These are phyloP conservation scores for Platypus cylindrus DNA, from an alignment of 2,888 invertebrate species.

Conservation along the genomic window DNA sequence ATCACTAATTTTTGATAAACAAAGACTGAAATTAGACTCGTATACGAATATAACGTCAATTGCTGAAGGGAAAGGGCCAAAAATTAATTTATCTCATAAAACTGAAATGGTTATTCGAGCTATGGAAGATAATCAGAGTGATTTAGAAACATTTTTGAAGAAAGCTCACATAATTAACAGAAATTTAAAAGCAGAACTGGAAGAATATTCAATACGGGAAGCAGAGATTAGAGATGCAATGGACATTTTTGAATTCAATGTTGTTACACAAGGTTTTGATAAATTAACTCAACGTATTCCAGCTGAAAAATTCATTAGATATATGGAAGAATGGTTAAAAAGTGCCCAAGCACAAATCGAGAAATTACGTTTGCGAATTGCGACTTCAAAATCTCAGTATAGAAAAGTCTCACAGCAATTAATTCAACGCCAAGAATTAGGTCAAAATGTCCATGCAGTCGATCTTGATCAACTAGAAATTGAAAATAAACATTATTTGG, in stretches of 20 bases:
- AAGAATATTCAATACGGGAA: constrained; percentile 43
- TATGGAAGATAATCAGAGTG: constrained; percentile 20
- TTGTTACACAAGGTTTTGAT: constrained; percentile 34
- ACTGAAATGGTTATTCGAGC: constrained; percentile 23
- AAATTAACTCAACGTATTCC: constrained; percentile 48
- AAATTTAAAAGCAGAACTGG: constrained; percentile 20
- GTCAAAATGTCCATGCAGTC: constrained; percentile 44
- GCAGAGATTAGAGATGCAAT: constrained; percentile 39
- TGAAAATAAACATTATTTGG: constrained; percentile 41
- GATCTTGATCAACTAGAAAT: constrained; percentile 53
- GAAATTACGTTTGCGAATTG: constrained; percentile 44
- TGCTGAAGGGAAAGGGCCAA: constrained; percentile 19
- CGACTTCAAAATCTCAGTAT: constrained; percentile 42
- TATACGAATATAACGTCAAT: constrained; percentile 14
- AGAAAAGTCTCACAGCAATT: constrained; percentile 43
- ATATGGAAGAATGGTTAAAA: constrained; percentile 49
- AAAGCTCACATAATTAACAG: constrained; percentile 18
- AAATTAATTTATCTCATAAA: constrained; percentile 20
- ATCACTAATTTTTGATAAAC: constrained; percentile 4
- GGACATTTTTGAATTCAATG: constrained; percentile 39
- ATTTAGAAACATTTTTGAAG: constrained; percentile 16
- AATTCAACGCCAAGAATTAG: constrained; percentile 42
- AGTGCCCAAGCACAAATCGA: constrained; percentile 42
- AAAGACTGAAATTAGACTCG: constrained; percentile 11
- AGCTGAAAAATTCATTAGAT: constrained; percentile 42